phyloP scores from a whole-genome alignment of 1,140 invertebrate species.

The Neodiprion virginianus region DNA sequence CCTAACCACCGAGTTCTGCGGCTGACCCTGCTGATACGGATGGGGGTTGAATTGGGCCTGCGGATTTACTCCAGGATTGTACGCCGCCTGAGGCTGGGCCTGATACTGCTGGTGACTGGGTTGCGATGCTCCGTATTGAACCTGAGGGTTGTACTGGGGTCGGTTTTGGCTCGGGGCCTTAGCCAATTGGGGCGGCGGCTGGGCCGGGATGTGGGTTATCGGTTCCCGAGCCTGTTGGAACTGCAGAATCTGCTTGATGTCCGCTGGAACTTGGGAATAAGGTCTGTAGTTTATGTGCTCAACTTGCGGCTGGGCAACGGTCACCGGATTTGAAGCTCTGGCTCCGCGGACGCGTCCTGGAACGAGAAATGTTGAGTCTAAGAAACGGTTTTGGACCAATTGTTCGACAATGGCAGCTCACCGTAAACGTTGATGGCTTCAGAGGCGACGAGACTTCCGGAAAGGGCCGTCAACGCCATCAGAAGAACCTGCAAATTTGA shows the following conservation, averaged over 20 bases:
- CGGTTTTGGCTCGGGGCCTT: constrained; percentile 26
- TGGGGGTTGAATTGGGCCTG: constrained; percentile 10
- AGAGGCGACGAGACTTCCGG: not conserved
- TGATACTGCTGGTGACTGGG: constrained; percentile 21
- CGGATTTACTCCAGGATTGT: constrained; percentile 9
- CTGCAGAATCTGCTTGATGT: constrained; percentile 50
- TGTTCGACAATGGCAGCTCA: not conserved
- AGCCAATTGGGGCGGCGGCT: constrained; percentile 39
- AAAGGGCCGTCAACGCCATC: not conserved
- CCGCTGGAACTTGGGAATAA: constrained; percentile 45
- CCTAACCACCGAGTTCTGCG: constrained; percentile 2
- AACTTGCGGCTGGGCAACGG: constrained; percentile 29
- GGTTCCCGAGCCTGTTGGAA: constrained; percentile 48
- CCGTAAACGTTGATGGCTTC: not conserved
- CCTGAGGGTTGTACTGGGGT: constrained; percentile 39
- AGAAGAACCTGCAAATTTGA: not conserved
- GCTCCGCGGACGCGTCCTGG: constrained; percentile 35
- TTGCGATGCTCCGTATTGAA: constrained; percentile 30
- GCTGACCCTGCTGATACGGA: constrained; percentile 11
- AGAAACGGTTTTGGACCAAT: not conserved
- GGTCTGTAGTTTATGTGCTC: constrained; percentile 40
- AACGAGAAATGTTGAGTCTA: constrained; percentile 16
- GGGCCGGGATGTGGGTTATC: constrained; percentile 47
- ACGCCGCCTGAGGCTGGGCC: constrained; percentile 21
- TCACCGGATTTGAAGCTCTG: constrained; percentile 33